These are phyloP conservation scores for Sturmia bella DNA, from an alignment of 2,888 invertebrate species.

Conservation along the genomic window DNA sequence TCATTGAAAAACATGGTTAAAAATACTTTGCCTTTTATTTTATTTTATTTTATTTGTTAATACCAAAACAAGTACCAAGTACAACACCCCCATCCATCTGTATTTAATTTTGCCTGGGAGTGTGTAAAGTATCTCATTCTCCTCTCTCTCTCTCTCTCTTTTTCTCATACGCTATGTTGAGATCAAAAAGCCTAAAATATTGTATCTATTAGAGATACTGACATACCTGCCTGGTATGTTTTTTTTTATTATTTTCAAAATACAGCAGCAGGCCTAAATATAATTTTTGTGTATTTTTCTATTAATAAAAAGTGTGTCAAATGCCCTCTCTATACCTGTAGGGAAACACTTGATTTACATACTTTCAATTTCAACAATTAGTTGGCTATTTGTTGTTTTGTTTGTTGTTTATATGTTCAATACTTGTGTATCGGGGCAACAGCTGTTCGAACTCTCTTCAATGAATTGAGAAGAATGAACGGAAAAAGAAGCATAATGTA, in stretches of 20 bases:
- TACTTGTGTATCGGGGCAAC: constrained; percentile 44
- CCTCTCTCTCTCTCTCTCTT: no score
- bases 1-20: constrained; percentile 26
- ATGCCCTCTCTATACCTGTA: constrained; percentile 16
- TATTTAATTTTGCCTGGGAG: background rate
- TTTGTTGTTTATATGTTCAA: constrained; percentile 7
- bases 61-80: background rate
- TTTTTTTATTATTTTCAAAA: no score
- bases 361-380: background rate
- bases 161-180: no score
- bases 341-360: constrained; percentile 29
- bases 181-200: background rate
- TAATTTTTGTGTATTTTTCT: constrained; percentile 8
- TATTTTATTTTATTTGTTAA: no score
- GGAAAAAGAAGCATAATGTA: background rate
- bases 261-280: no score
- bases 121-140: background rate
- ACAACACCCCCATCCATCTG: constrained; percentile 48
- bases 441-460: constrained; percentile 39
- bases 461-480: constrained; percentile 12
- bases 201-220: background rate
- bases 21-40: background rate
- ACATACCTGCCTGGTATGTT: background rate
- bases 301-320: constrained; percentile 50
- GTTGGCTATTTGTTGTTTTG: constrained; percentile 29